Base-by-base conservation (phyloP, 1,140 invertebrate species). In the Trachymyrmex cornetzi region DNA sequence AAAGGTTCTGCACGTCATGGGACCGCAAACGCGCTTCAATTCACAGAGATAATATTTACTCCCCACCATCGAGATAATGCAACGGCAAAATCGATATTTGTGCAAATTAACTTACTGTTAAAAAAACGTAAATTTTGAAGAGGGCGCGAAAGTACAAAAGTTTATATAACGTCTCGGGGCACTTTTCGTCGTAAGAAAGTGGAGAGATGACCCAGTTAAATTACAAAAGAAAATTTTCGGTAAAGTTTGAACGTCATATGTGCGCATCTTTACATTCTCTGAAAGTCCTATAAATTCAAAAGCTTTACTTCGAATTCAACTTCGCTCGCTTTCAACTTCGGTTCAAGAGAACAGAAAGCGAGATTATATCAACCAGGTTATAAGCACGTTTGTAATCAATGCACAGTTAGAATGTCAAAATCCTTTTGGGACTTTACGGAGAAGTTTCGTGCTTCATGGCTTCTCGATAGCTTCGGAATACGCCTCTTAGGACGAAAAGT, bases 321-420 rank as follows among this genome's bases (percentile, higher is more conserved):
- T 80, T 11, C 9, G 30, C 24, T 30, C n/a, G 53, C 16, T n/a
- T 34, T 79, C n/a, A 50, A 69, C 22, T 50, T 48, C 61, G 12
- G 12, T 9, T 24, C 24, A 48, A 74, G 38, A 55, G 11, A 24
- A 55, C 34, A n/a, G 50, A 61, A 57, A 77, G 53, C 14, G 64
- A 79, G 64, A 77, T 90, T 90, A 82, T 59, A 53, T 86, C 48
- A 48, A 34, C 16, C 14, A 71, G 57, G 72, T 90, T 86, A 90
- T 90, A 90, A 86, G 86, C 59, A 85, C 27, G 16, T 88, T 59
- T 14, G 30, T 77, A 82, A 88, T 85, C 71, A 79, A 81, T 90
- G 86, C 53, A 19, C 57, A 22, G 50, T 57, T 69, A 27, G 44
- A 63, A 22, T 77, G 48, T 61, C 55, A 59, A 89, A 85, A 85